A percentile compares a stretch with the other conserved stretches of the same genome.
Evolutionary conservation across 2,113 vertebrate genomes (phyloP).

Genomic region (Strigops habroptila): DNA sequence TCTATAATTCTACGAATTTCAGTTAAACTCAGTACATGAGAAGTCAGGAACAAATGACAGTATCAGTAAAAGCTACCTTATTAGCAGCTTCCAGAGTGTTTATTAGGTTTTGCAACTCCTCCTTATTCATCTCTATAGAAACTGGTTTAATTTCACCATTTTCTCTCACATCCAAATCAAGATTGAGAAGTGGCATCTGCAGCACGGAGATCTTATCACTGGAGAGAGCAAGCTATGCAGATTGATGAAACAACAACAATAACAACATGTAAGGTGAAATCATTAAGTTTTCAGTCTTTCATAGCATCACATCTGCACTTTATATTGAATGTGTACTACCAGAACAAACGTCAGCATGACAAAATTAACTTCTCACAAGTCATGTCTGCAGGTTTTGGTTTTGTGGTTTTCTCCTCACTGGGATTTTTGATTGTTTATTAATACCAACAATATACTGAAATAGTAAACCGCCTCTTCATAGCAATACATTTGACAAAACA

Average conservation of each 20-base stretch:
- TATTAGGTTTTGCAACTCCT: conserved; percentile 88
- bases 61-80: conserved; percentile 78
- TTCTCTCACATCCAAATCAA: conserved; percentile 86
- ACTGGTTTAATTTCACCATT: conserved; percentile 75
- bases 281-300: neutral
- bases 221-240: conserved; percentile 85
- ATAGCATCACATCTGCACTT: neutral
- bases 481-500: neutral
- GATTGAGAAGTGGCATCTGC: conserved; percentile 89
- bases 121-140: conserved; percentile 90
- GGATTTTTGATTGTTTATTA: neutral
- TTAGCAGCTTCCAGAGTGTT: conserved; percentile 89
- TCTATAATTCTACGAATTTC: rapidly evolving
- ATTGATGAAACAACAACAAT: neutral
- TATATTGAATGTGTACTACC: neutral
- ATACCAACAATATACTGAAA: neutral
- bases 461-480: neutral
- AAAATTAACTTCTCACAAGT: neutral
- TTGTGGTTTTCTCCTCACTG: rapidly evolving
- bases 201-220: conserved; percentile 94
- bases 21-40: neutral
- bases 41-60: neutral
- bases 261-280: neutral
- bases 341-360: neutral
- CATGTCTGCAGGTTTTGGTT: neutral